Evolutionary conservation across 2,797 vertebrate genomes (phyloP), one percentile per base, ranked within the genome.

Genomic region (Tangara arthus): DNA sequence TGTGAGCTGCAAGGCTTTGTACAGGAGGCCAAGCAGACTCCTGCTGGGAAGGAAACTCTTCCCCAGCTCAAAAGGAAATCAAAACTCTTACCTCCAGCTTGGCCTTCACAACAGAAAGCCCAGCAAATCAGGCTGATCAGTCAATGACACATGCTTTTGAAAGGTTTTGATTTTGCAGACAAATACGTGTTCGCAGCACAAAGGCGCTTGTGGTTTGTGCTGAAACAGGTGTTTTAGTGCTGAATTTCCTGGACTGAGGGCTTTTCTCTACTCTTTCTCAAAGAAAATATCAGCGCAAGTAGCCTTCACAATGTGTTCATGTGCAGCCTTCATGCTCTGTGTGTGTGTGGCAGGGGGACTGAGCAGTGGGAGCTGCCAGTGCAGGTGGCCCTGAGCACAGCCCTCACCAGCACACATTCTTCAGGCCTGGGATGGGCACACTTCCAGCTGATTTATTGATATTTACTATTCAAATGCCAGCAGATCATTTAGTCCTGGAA

Each of bases 381-480:
- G 81, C 82, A 44, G 83, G 71, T 68, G 64, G 80, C 91, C 86
- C 80, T 80, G 80, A 91, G 80, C 70, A 37, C 1, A 76, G 85
- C 59, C 76, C 59, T 90, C 59, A 87, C 32, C 77, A 79, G 55
- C 56, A 60, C 11, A 3, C 73, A 87, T 82, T 49, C 79, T 60
- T 90, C 93, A 93, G 61, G 24, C 70, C 5, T 39, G 32, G 59
- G 82, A 77, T 18, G 46, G 70, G 73, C 73, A 89, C 49, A 23
- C 27, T 90, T 89, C 66, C 66, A 88, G 44, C 12, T 94, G 93
- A 96, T 97, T 91, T 90, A 94, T 57, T 87, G 90, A 14, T 94
- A 87, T 86, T 96, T 94, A 91, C 91, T 94, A 90, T 85, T 96
- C 94, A 93, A 97, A 89, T 70, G 64, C 37, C 35, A 88, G 80